Conservation (phyloP, 2,113 vertebrate genomes). For the Bostrychus sinensis region DNA sequence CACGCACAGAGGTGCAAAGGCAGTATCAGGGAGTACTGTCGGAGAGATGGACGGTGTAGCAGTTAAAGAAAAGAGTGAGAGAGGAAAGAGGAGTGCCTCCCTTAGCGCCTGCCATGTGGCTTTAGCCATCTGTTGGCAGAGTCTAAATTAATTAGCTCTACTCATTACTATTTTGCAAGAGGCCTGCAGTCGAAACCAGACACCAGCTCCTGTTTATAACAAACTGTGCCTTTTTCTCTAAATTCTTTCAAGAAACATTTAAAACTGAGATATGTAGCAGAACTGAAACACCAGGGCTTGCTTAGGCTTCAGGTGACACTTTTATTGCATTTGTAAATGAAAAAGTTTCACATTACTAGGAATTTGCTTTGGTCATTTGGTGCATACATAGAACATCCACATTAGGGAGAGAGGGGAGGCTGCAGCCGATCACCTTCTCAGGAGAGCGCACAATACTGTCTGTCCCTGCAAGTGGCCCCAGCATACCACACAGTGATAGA, state of each 20-base stretch:
- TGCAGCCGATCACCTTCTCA: too few species aligned
- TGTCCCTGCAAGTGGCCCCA: too few species aligned
- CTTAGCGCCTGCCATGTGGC: constrained; percentile 77
- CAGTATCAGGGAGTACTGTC: constrained; percentile 44
- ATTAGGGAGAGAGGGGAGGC: too few species aligned
- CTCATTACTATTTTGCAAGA: constrained; percentile 78
- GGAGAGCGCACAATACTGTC: too few species aligned
- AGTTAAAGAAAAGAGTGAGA: constrained; percentile 50
- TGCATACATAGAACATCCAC: too few species aligned
- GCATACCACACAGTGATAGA: too few species aligned
- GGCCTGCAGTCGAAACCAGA: constrained; percentile 73
- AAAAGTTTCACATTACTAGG: too few species aligned
- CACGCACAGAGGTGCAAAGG: constrained; percentile 4
- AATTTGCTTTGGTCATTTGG: too few species aligned
- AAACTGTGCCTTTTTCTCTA: constrained; percentile 23
- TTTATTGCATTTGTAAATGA: too few species aligned
- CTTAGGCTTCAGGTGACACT: too few species aligned
- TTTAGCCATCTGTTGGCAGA: constrained; percentile 84
- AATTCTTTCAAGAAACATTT: constrained; percentile 7
- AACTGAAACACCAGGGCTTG: too few species aligned
- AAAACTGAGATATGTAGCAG: background rate
- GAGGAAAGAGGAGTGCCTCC: constrained; percentile 68
- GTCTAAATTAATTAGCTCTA: constrained; percentile 83
- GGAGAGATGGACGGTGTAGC: constrained; percentile 50
- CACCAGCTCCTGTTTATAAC: constrained; percentile 47